A percentile compares a stretch with the other conserved stretches of the same genome.
Evolutionary conservation across 1,140 invertebrate species (phyloP).

Genomic region (Eurosta solidaginis): DNA sequence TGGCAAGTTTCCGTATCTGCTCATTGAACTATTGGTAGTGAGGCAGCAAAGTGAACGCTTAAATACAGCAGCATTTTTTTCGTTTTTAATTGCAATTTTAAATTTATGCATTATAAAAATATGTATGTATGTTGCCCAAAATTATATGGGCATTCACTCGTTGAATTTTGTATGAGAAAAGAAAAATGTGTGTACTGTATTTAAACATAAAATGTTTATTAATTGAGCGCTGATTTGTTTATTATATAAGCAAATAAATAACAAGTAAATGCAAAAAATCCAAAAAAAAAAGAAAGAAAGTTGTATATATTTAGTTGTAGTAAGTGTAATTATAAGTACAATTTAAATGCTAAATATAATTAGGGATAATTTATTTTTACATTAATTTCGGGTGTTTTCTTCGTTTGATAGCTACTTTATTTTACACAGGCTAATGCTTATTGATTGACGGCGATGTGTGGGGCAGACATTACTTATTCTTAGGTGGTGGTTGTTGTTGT

Average conservation of each 20-base stretch:
- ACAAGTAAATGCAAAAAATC: slow-evolving; percentile 30
- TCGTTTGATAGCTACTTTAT: background rate
- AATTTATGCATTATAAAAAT: background rate
- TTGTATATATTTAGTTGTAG: slow-evolving; percentile 18
- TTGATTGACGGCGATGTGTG: no score
- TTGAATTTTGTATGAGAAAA: background rate
- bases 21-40: slow-evolving; percentile 44
- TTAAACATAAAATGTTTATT: slow-evolving; percentile 28
- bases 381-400: background rate
- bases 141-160: background rate
- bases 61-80: slow-evolving; percentile 8
- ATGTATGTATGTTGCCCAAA: background rate
- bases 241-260: slow-evolving; percentile 43
- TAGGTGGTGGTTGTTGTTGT: no score
- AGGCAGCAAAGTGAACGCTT: background rate
- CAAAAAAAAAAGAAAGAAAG: slow-evolving; percentile 11
- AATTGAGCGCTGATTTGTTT: slow-evolving; percentile 38
- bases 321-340: slow-evolving; percentile 9
- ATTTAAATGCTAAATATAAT: background rate
- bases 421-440: background rate
- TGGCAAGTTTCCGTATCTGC: slow-evolving; percentile 93
- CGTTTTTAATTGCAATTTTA: slow-evolving; percentile 15
- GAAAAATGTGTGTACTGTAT: slow-evolving; percentile 32
- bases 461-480: no score
- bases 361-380: background rate